These are phyloP conservation scores for Trematomus bernacchii DNA, from an alignment of 2,797 vertebrate species.

Conservation along the genomic window DNA sequence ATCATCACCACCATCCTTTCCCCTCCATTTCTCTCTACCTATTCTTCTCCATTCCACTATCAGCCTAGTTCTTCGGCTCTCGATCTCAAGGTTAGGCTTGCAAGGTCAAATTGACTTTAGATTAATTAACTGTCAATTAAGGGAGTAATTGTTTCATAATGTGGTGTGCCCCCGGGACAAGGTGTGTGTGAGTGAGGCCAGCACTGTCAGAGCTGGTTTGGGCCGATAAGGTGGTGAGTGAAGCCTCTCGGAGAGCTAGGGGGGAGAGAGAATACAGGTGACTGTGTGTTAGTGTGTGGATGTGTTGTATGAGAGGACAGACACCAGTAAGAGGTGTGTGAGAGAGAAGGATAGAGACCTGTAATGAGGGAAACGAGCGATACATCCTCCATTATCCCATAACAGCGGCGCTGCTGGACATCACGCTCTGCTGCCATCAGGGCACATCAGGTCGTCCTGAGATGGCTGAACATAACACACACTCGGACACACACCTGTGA, in stretches of 20 bases:
- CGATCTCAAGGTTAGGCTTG: slow-evolving; percentile 80
- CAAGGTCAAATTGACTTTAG: slow-evolving; percentile 89
- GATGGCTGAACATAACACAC: slow-evolving; percentile 17
- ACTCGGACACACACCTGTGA: slow-evolving; percentile 23
- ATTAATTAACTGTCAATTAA: slow-evolving; percentile 89
- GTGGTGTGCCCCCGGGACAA: slow-evolving; percentile 75
- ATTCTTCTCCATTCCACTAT: slow-evolving; percentile 24
- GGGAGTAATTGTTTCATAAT: slow-evolving; percentile 86
- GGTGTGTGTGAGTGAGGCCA: slow-evolving; percentile 71
- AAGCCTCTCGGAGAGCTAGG: slow-evolving; percentile 48
- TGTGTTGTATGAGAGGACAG: not conserved
- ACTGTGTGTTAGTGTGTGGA: slow-evolving; percentile 9
- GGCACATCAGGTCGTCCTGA: slow-evolving; percentile 44
- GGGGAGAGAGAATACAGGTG: slow-evolving; percentile 30
- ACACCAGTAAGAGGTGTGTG: slow-evolving; percentile 20
- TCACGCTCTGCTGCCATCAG: slow-evolving; percentile 30
- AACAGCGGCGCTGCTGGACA: slow-evolving; percentile 35
- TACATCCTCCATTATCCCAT: slow-evolving; percentile 67
- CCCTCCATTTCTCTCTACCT: slow-evolving; percentile 7
- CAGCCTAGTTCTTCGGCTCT: slow-evolving; percentile 38
- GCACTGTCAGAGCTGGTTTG: slow-evolving; percentile 81
- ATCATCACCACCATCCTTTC: slow-evolving; percentile 13
- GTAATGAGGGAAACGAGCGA: slow-evolving; percentile 58
- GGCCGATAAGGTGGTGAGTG: slow-evolving; percentile 67
- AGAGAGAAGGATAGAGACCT: slow-evolving; percentile 40